These are phyloP conservation scores for Scaptomyza parva DNA, from an alignment of 2,888 invertebrate genomes.

Conservation along the genomic window DNA sequence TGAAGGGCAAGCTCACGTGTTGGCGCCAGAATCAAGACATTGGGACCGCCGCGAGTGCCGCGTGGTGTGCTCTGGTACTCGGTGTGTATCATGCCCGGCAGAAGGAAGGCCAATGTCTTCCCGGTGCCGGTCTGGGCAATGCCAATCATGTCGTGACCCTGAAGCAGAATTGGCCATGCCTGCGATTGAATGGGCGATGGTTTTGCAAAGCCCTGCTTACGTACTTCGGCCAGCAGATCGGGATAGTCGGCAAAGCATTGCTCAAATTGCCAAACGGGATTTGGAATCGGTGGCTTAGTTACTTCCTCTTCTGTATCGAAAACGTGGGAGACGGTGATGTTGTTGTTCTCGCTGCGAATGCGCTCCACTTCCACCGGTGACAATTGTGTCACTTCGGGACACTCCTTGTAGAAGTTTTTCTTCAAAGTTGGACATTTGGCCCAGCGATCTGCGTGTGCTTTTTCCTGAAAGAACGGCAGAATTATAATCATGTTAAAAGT, in stretches of 20 bases:
- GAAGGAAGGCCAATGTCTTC: constrained; percentile 96
- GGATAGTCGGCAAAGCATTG: constrained; percentile 93
- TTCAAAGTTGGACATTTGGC: constrained; percentile 88
- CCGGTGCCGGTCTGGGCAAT: constrained; percentile 98
- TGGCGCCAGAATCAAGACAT: constrained; percentile 95
- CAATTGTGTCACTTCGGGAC: constrained; percentile 89
- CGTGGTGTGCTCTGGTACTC: constrained; percentile 92
- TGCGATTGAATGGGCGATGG: constrained; percentile 97
- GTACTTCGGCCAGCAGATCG: constrained; percentile 92
- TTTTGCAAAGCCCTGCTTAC: constrained; percentile 91
- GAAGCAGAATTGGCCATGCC: constrained; percentile 96
- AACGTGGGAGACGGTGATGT: constrained; percentile 90
- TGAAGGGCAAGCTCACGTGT: constrained; percentile 97
- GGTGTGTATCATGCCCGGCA: constrained; percentile 97
- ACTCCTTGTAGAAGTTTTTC: constrained; percentile 94
- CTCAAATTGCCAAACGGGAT: constrained; percentile 88
- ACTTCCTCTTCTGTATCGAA: constrained; percentile 85
- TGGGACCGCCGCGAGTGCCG: constrained; percentile 91
- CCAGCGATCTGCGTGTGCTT: constrained; percentile 87
- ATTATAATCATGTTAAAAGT: not conserved
- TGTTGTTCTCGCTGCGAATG: constrained; percentile 89
- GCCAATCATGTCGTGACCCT: constrained; percentile 97
- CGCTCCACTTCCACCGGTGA: constrained; percentile 87
- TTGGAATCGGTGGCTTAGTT: constrained; percentile 80
- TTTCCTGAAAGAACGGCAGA: constrained; percentile 85